These are phyloP conservation scores for Helicoverpa zea DNA, from an alignment of 1,140 invertebrate species.

Conservation along the genomic window DNA sequence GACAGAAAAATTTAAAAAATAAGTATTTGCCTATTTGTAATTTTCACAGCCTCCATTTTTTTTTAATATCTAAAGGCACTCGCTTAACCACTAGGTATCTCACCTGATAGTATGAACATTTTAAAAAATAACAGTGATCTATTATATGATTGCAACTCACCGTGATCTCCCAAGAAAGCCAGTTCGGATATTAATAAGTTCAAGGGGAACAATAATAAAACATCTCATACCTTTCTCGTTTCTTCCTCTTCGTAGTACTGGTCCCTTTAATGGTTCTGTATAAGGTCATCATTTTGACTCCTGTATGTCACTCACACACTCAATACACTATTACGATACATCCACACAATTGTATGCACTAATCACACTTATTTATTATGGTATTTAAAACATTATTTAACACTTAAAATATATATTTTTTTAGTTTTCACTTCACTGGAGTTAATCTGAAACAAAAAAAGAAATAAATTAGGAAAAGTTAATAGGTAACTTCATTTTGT, in stretches of 20 bases:
- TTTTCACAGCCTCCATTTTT: too few relatives aligned
- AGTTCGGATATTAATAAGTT: too few relatives aligned
- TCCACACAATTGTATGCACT: constrained; percentile 19
- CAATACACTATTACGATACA: neutral
- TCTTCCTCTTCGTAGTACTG: constrained; percentile 78
- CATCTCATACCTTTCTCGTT: constrained; percentile 75
- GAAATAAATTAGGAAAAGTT: neutral
- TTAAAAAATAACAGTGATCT: too few relatives aligned
- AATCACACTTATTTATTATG: constrained; percentile 6
- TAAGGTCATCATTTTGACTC: constrained; percentile 82
- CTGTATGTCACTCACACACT: constrained; percentile 7
- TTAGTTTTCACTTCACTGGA: constrained; percentile 32
- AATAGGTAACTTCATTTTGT: too few relatives aligned
- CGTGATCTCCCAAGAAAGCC: too few relatives aligned
- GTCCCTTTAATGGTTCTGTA: constrained; percentile 83
- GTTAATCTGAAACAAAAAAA: constrained; percentile 27
- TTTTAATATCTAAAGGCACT: too few relatives aligned
- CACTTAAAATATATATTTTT: constrained; percentile 7
- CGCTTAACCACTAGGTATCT: too few relatives aligned
- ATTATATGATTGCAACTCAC: too few relatives aligned
- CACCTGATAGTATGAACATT: too few relatives aligned
- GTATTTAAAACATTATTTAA: constrained; percentile 36
- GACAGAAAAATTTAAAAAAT: too few relatives aligned
- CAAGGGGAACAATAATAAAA: too few relatives aligned
- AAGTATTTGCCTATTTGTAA: too few relatives aligned